These are phyloP conservation scores for Apis cerana DNA, from an alignment of 1,140 invertebrate genomes.

Conservation along the genomic window DNA sequence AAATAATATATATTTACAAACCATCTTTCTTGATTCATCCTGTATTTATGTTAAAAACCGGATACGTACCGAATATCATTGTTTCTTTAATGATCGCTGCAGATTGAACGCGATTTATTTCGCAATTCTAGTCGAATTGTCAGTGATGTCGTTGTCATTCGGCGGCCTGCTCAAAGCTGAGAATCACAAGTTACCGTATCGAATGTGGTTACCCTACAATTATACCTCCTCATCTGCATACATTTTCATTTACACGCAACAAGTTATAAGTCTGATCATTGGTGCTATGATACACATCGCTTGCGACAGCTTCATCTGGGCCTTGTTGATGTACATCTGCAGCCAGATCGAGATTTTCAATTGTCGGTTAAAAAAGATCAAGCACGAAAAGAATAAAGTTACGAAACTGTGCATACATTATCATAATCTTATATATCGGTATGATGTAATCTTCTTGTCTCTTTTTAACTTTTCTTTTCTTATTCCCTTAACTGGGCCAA, in stretches of 20 bases:
- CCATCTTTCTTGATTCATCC: neutral
- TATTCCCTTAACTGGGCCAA: neutral
- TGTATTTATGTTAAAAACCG: neutral
- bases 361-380: conserved; percentile 40
- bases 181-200: neutral
- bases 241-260: conserved; percentile 37
- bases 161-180: neutral
- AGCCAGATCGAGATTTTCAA: conserved; percentile 58
- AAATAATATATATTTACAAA: too few relatives aligned
- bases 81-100: neutral
- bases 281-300: conserved; percentile 39
- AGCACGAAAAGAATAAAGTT: neutral
- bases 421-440: conserved; percentile 44
- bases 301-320: conserved; percentile 54
- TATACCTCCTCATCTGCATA: neutral
- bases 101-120: conserved; percentile 28
- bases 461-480: neutral
- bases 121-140: conserved; percentile 4
- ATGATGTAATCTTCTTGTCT: neutral
- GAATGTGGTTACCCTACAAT: conserved; percentile 52
- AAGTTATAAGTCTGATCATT: conserved; percentile 3
- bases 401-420: conserved; percentile 13
- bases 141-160: neutral
- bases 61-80: neutral
- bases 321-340: conserved; percentile 46